Base-by-base conservation (phyloP, 2,888 invertebrate species). In the Serripes groenlandicus region DNA sequence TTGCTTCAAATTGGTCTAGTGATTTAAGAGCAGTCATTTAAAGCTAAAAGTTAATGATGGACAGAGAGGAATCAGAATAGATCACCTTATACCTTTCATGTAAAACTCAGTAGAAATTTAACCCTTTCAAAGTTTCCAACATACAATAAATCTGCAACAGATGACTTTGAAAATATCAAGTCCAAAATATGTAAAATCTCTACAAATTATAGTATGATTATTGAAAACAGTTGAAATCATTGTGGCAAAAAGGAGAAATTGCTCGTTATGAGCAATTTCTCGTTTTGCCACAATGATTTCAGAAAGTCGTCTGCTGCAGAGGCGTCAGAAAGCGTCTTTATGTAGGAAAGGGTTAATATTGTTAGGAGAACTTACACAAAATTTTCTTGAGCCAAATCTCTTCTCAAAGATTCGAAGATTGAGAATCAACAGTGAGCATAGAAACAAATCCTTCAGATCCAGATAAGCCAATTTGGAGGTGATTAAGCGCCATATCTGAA, bases 331-430 rank as follows among this genome's bases (percentile, higher is more conserved):
- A n/a, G 9, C 9, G n/a, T 9, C 11, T 5, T 42, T 42, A 15
- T 42, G 42, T 42, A 15, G 42, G 7, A 42, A 42, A 42, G 42
- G 42, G 42, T 42, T 42, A 42, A 42, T 5, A 85, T 21, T 49
- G 21, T 70, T 64, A 28, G n/a, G n/a, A 62, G 49, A 69, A 91
- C 94, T 91, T 88, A 94, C 95, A 49, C 95, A 93, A 92, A 95
- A 96, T 90, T 95, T 95, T 80, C 94, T 93, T 28, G 95, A 95
- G 21, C 96, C 96, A 93, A 95, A 95, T 81, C 95, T 90, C 83
- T 95, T 92, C 90, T 96, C 96, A 94, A 96, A 95, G 79, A 96
- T 94, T 83, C 95, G 93, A 88, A 95, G 95, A 88, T 95, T 95
- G 91, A 95, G 96, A 69, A 96, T 93, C 30, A 96, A 93, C 42